Base-by-base conservation (phyloP, 2,113 vertebrate genomes). In the Chionis minor region DNA sequence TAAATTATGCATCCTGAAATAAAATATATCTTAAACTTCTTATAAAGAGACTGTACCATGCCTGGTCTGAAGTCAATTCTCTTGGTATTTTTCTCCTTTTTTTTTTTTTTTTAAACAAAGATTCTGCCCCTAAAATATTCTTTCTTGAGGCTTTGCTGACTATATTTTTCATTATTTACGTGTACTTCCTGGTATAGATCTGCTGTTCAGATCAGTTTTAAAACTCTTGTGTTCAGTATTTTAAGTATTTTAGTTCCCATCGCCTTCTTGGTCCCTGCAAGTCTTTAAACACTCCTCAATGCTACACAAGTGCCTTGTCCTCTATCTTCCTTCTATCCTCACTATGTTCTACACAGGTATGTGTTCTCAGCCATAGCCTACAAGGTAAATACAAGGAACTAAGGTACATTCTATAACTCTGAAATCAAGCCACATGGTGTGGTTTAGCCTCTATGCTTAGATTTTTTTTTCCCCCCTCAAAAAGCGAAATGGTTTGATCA, bases 41-140 rank as follows among this genome's bases (percentile, higher is more conserved):
- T 40, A 14, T 26, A 61, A 81, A 67, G 19, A 49, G 51, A 38
- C 13, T 38, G 2, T 67, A 72, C 9, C 8, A 47, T n/a, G 6
- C 12, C 7, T 26, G 11, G 12, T 7, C 27, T 8, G 1, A 85
- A 47, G 23, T 78, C 5, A 55, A 3, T 13, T 54, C 5, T 65
- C 32, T 35, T 0, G 0, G 8, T 14, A 6, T 7, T n/a, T 70
- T 32, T 8, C 1, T 7, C 8, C 6, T 1, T 13, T 52, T 20
- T 56, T 32, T 16, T 32, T 16, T 61, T 14, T 30, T 59, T 4
- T n/a, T n/a, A n/a, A 61, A 47, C 12, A 69, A 69, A 85, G 17
- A 8, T 78, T 2, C 2, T 85, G 4, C 9, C 44, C 12, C 15
- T 40, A 35, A 44, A 51, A 38, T 54, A 12, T 18, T 69, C 6